These are phyloP conservation scores for Melieria omissa DNA, from an alignment of 2,888 invertebrate species.

Conservation along the genomic window DNA sequence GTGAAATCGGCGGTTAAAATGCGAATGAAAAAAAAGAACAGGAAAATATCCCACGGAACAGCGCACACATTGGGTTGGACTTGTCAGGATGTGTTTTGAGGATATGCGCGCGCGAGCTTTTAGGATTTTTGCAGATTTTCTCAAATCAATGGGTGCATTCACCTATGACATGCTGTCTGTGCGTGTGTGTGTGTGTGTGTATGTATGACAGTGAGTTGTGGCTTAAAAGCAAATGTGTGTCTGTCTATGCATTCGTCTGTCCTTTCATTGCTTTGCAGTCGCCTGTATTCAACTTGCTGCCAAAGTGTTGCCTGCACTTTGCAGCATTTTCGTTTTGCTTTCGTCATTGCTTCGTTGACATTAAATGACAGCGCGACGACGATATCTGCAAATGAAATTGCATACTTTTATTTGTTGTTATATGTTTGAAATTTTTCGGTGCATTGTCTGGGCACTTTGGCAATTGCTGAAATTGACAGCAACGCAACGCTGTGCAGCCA, in stretches of 20 bases:
- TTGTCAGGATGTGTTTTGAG: not conserved
- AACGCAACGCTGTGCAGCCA: not conserved
- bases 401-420: too few species aligned
- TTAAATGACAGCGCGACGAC: conserved; percentile 61
- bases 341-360: conserved; percentile 39
- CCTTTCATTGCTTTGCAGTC: conserved; percentile 1
- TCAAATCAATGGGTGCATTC: conserved; percentile 62
- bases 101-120: conserved; percentile 11
- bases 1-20: conserved; percentile 29
- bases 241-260: conserved; percentile 20
- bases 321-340: conserved; percentile 3
- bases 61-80: conserved; percentile 10
- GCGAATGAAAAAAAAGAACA: not conserved
- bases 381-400: conserved; percentile 65
- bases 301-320: not conserved
- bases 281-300: not conserved
- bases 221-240: conserved; percentile 32
- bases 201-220: conserved; percentile 23
- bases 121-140: conserved; percentile 24
- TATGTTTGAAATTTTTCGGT: too few species aligned
- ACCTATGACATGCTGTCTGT: conserved; percentile 53
- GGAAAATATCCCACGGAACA: conserved; percentile 4
- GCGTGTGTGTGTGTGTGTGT: conserved; percentile 16
- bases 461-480: conserved; percentile 38
- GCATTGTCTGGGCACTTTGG: conserved; percentile 27